Evolutionary conservation across 2,113 vertebrate genomes (phyloP), one percentile per base, ranked within the genome.

Genomic region (Channa maculata): DNA sequence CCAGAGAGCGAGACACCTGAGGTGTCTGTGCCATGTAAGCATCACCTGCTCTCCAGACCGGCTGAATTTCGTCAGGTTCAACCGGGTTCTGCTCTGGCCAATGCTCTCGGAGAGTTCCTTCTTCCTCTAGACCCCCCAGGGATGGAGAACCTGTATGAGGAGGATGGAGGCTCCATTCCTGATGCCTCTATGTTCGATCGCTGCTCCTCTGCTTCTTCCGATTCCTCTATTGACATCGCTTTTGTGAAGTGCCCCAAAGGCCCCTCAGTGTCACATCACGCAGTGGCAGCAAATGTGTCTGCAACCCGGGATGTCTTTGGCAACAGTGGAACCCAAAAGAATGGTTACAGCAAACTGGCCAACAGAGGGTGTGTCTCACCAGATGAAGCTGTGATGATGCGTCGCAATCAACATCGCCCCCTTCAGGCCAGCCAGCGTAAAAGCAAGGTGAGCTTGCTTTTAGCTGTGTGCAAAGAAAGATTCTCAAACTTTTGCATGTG

Each of bases 151-250:
- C 85, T 93, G 43, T 92, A 86, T 0, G 91, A 92, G 2, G 95
- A 97, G 78, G 96, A 97, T 0, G 58, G 62, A 0, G 94, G 95
- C 43, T 89, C 94, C 2, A 93, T 92, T 60, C 95, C 93, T 61
- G 95, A 95, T 5, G 90, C 92, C 0, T 75, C 95, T 1, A 91
- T 95, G 75, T 97, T 96, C 60, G 96, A 97, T 83, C 94, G 86
- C 82, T 96, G 96, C 87, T 99, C 97, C 0, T 95, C 94, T 3
- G 97, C 94, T 0, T 97, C 98, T 3, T 98, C 97, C 0, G 96
- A 98, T 72, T 99, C 97, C 81, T 98, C 97, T 86, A 93, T 98
- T 45, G 98, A 99, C 87, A 97, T 98, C 52, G 96, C 96, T 79
- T 98, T 99, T 55, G 94, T 98, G 45, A 93, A 83, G 78, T 95